A percentile compares a stretch with the other conserved stretches of the same genome.
These are phyloP conservation scores for Macroramphosus scolopax DNA, from an alignment of 2,797 vertebrate species.

Conservation along the genomic window DNA sequence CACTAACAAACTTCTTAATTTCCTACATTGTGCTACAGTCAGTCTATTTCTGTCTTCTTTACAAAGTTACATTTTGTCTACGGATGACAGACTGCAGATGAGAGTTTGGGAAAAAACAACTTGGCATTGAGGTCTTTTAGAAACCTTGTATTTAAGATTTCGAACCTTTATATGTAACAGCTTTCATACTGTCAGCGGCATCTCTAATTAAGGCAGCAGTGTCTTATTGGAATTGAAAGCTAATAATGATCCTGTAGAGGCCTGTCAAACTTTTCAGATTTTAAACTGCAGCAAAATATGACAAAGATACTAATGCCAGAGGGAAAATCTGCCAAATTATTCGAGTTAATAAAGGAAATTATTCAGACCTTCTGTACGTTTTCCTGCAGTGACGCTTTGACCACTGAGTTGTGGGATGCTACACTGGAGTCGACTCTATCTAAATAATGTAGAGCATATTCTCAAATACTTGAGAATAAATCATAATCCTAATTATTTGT, in stretches of 20 bases:
- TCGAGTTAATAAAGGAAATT: conserved; percentile 16
- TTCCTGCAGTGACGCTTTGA: conserved; percentile 9
- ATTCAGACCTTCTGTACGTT: not conserved
- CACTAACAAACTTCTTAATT: conserved; percentile 54
- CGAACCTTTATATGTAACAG: conserved; percentile 41
- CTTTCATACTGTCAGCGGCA: conserved; percentile 59
- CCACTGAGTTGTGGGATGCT: no score
- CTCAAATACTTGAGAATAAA: no score
- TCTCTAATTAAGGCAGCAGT: conserved; percentile 38
- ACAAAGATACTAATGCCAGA: conserved; percentile 36
- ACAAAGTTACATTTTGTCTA: conserved; percentile 45
- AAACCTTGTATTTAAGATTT: conserved; percentile 50
- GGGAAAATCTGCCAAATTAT: conserved; percentile 18
- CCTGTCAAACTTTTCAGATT: conserved; percentile 39
- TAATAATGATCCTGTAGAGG: conserved; percentile 49
- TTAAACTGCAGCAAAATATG: conserved; percentile 22
- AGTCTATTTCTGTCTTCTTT: conserved; percentile 43
- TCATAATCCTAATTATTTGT: no score
- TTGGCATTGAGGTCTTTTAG: conserved; percentile 34
- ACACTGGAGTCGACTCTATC: no score
- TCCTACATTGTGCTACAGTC: conserved; percentile 51
- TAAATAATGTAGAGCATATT: no score
- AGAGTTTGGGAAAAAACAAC: conserved; percentile 49
- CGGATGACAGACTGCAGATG: conserved; percentile 50
- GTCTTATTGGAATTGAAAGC: conserved; percentile 52